Evolutionary conservation across 2,113 vertebrate species (phyloP), one percentile per base, ranked within the genome.

Genomic region (Bufo gargarizans): DNA sequence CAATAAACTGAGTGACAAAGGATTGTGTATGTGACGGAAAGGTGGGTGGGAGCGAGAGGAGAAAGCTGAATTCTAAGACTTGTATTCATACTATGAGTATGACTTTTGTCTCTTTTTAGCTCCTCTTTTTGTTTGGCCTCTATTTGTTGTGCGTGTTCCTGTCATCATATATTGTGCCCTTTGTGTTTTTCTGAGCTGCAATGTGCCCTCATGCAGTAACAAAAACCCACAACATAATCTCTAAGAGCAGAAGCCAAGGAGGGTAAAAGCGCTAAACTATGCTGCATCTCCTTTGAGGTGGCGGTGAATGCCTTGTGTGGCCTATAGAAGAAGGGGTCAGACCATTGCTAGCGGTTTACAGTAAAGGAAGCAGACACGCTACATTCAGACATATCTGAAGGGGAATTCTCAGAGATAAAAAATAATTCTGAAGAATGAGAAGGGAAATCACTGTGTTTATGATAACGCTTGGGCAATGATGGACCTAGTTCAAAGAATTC

Each of bases 231-330:
- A 84, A 47, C 53, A 85, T 74, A 74, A 56, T 74, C 53, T 85
- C 49, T 53, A 85, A 17, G 13, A 19, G 53, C 81, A 83, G 9
- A 83, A 83, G 45, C 81, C 83, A 74, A 58, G 33, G 13, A 58
- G n/a, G 6, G 49, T 43, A 55, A 74, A 85, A 85, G 50, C 17
- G 45, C 16, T 85, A 49, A 74, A 74, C 20, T 85, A 83, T 22
- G 63, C 63, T 53, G 12, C 33, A n/a, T 74, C 83, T 85, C 55
- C 65, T 85, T 85, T 74, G 67, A 58, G 49, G 67, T 72, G 65
- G 59, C 53, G 56, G 67, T 72, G 16, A 72, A 72, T 84, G 49
- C 13, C 7, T 65, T 58, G 50, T 19, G 33, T 56, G 65, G 49
- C 20, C 17, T 11, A 56, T 11, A 58, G 67, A 76, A 76, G 47